phyloP scores from a whole-genome alignment of 2,113 vertebrate species.

The Recurvirostra avosetta region DNA sequence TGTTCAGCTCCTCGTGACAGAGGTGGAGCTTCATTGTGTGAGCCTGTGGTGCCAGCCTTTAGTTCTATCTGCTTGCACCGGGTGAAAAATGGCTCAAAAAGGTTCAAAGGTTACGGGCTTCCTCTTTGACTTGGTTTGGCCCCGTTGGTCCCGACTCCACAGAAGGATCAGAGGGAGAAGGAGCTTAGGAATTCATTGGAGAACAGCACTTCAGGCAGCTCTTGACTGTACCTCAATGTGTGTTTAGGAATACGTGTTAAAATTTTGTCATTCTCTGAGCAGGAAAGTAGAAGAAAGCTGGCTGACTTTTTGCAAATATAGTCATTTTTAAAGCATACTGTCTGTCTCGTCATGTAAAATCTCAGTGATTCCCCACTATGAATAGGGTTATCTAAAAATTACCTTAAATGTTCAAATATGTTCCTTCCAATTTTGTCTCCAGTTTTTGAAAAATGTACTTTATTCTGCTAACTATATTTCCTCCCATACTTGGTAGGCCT shows the following conservation, averaged over 20 bases:
- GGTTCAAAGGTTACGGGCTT: not conserved
- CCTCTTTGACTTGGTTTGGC: not conserved
- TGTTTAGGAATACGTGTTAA: not conserved
- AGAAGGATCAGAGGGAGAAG: not conserved
- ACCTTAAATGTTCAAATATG: not conserved
- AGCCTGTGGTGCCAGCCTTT: not conserved
- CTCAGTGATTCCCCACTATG: not conserved
- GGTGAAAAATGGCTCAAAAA: not conserved
- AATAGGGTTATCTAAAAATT: not conserved
- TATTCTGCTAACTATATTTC: not conserved
- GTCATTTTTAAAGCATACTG: constrained; percentile 25
- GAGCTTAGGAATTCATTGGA: not conserved
- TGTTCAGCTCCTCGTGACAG: not conserved
- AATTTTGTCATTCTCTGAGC: constrained; percentile 40
- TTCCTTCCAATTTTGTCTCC: not conserved
- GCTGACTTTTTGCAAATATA: constrained; percentile 11
- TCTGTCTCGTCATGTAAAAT: constrained; percentile 26
- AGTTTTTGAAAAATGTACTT: not conserved
- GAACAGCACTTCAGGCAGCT: not conserved
- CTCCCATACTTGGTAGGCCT: not conserved
- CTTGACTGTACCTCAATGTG: not conserved
- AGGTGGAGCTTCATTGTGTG: too few relatives aligned
- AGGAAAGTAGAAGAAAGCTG: constrained; percentile 28
- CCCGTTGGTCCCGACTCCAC: accelerated
- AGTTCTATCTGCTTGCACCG: accelerated